A percentile compares a stretch with the other conserved stretches of the same genome.
Evolutionary conservation across 2,888 invertebrate species (phyloP).

Genomic region (Epinotia ramella): DNA sequence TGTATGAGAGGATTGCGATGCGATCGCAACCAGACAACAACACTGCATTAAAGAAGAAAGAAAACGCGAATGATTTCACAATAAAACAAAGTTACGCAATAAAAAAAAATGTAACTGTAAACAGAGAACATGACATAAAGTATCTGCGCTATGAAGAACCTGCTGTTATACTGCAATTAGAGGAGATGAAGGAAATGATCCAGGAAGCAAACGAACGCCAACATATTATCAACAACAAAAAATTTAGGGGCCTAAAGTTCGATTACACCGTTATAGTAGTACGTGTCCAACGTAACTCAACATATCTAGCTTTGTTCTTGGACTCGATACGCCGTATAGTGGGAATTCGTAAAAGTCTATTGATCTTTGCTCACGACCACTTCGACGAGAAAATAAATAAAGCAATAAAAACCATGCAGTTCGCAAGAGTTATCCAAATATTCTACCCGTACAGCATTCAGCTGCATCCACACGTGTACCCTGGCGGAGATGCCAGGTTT

Average conservation of each 20-base stretch:
- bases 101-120: background rate
- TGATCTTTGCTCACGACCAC: slow-evolving; percentile 58
- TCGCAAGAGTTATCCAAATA: slow-evolving; percentile 60
- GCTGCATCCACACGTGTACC: slow-evolving; percentile 32
- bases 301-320: slow-evolving; percentile 55
- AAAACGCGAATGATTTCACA: background rate
- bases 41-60: background rate
- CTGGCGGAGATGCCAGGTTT: slow-evolving; percentile 18
- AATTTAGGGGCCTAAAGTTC: slow-evolving; percentile 38
- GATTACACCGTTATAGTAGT: slow-evolving; percentile 57
- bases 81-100: background rate
- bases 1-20: background rate
- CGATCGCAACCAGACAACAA: background rate
- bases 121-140: background rate
- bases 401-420: slow-evolving; percentile 46
- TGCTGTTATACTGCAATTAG: background rate
- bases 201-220: slow-evolving; percentile 55
- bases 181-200: slow-evolving; percentile 51
- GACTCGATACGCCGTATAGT: slow-evolving; percentile 52
- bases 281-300: slow-evolving; percentile 57
- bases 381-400: slow-evolving; percentile 50
- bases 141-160: background rate
- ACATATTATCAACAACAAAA: slow-evolving; percentile 50
- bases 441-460: slow-evolving; percentile 59
- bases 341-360: slow-evolving; percentile 55